Evolutionary conservation across 2,797 vertebrate species (phyloP), one percentile per base, ranked within the genome.

Genomic region (Denticeps clupeoides): DNA sequence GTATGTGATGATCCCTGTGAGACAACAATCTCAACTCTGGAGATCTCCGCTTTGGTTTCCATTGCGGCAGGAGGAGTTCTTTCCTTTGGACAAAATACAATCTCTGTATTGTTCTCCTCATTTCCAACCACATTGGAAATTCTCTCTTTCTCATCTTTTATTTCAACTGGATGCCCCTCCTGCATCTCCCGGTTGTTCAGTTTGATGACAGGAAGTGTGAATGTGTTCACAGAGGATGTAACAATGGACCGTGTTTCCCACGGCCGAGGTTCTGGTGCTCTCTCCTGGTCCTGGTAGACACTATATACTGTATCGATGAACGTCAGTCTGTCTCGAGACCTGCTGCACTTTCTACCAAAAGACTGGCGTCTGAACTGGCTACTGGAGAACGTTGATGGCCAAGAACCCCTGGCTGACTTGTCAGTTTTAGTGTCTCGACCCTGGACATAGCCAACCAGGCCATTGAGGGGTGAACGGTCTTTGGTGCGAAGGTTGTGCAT

Each of bases 281-380:
- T 75, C 72, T 80, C 80, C 48, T 60, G 87, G 66, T 93, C 90
- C 51, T 54, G 84, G 69, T 86, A 93, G 72, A 97, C 89, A 75
- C 91, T 97, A 68, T 91, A 97, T 57, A 97, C 86, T 0, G 88
- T 86, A 58, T 95, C 90, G 0, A 87, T 83, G 68, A 91, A 84
- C 49, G 82, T 87, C 66, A 83, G 81, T 0, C 83, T 74, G 10
- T 84, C 84, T 49, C 73, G 78, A 0, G 75, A 79, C 22, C 75
- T 80, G 64, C 81, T 82, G 5, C 68, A 46, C 52, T 79, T 66
- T 38, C 73, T 64, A 18, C 65, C 72, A 57, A 66, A 66, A 21
- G 75, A 88, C 0, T 65, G 69, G 1, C 77, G 72, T 4, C 1
- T 62, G 58, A 15, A 35, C 32, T 59, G 71, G 7, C 59, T 59